Percentiles rank a stretch among this genome's conserved stretches.
phyloP scores from a whole-genome alignment of 2,797 vertebrate genomes.

The Cygnus olor region DNA sequence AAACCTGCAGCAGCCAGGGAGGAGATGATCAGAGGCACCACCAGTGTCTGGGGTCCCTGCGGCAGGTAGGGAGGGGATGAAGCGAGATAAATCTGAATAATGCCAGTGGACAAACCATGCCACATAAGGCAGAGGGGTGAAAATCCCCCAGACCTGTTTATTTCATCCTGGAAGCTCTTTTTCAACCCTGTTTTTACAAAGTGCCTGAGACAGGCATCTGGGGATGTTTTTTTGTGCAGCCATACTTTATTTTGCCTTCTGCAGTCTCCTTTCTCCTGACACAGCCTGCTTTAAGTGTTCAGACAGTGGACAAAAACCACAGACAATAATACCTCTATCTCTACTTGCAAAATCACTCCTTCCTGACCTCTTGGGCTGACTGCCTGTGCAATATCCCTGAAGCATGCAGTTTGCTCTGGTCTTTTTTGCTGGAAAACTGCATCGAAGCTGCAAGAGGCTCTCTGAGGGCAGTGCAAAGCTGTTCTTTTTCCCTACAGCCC shows the following conservation, averaged over 20 bases:
- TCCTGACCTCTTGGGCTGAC: background rate
- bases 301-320: background rate
- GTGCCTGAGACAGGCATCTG: background rate
- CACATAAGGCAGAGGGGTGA: background rate
- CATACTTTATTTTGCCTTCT: background rate
- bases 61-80: background rate
- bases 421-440: background rate
- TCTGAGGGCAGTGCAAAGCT: background rate
- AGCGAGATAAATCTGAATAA: background rate
- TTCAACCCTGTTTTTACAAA: background rate
- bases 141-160: background rate
- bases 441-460: background rate
- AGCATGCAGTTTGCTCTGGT: background rate
- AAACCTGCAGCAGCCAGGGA: background rate
- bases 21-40: background rate
- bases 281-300: background rate
- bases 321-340: background rate
- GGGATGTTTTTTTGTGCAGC: background rate
- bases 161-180: background rate
- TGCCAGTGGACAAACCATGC: background rate
- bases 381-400: background rate
- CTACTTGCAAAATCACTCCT: background rate
- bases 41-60: background rate
- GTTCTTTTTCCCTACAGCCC: background rate
- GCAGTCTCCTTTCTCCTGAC: background rate